Conservation (phyloP, 2,888 invertebrate genomes). For the Gari tellinella region DNA sequence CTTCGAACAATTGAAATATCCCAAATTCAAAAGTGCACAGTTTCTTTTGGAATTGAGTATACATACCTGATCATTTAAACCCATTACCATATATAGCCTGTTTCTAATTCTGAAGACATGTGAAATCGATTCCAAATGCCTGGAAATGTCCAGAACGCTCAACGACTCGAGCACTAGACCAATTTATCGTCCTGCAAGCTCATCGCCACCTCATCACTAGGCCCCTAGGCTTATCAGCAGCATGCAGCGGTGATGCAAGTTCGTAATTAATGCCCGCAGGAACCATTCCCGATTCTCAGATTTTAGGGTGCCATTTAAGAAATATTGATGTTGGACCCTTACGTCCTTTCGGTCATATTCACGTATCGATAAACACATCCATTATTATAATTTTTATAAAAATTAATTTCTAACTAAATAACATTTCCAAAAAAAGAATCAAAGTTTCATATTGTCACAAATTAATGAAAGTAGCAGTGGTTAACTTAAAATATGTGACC, state of each 20-base stretch:
- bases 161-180: neutral
- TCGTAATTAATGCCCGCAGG: neutral
- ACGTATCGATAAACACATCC: constrained; percentile 1
- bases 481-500: neutral
- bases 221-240: neutral
- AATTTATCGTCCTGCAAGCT: neutral
- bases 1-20: no score
- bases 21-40: no score
- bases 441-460: neutral
- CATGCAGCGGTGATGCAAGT: neutral
- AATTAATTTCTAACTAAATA: constrained; percentile 1
- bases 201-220: neutral
- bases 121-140: constrained; percentile 2
- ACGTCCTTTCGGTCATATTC: constrained; percentile 4
- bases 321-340: neutral
- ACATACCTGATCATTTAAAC: no score
- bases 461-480: neutral
- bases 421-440: neutral
- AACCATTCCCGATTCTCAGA: no score
- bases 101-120: no score
- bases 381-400: constrained; percentile 1
- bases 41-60: no score
- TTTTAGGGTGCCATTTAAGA: neutral
- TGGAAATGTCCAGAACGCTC: constrained; percentile 1
- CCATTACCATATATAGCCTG: no score